These are phyloP conservation scores for Rhinogobio ventralis DNA, from an alignment of 2,797 vertebrate species.

Conservation along the genomic window DNA sequence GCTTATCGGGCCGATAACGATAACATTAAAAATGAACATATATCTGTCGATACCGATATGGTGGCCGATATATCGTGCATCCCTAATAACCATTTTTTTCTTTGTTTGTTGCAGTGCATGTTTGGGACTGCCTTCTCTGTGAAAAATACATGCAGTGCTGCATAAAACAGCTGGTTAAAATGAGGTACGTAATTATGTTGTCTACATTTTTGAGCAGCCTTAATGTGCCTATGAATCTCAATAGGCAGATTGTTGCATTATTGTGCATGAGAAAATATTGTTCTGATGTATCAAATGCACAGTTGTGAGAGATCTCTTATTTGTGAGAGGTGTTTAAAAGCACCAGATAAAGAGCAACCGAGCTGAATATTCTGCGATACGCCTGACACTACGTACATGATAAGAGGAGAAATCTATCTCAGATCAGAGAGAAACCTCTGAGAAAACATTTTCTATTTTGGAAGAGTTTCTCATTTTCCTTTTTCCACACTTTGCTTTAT, in stretches of 20 bases:
- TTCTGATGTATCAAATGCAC: not conserved
- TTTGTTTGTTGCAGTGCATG: too few species aligned
- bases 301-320: constrained; percentile 4
- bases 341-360: not conserved
- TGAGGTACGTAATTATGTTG: not conserved
- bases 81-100: too few species aligned
- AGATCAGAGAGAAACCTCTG: not conserved
- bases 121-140: too few species aligned
- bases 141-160: too few species aligned
- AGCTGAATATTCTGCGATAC: not conserved
- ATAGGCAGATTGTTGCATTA: too few species aligned
- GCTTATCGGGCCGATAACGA: too few species aligned
- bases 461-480: constrained; percentile 4
- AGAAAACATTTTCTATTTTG: not conserved
- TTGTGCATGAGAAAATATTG: not conserved
- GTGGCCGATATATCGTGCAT: too few species aligned
- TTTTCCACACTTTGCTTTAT: not conserved
- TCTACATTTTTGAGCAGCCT: not conserved
- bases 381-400: not conserved
- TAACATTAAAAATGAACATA: too few species aligned
- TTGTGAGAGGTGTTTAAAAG: constrained; percentile 13
- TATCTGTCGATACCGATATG: too few species aligned
- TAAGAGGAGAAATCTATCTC: constrained; percentile 18
- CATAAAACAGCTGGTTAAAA: too few species aligned
- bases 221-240: not conserved